These are phyloP conservation scores for Drosophila neutralis DNA, from an alignment of 2,888 invertebrate species.

Conservation along the genomic window DNA sequence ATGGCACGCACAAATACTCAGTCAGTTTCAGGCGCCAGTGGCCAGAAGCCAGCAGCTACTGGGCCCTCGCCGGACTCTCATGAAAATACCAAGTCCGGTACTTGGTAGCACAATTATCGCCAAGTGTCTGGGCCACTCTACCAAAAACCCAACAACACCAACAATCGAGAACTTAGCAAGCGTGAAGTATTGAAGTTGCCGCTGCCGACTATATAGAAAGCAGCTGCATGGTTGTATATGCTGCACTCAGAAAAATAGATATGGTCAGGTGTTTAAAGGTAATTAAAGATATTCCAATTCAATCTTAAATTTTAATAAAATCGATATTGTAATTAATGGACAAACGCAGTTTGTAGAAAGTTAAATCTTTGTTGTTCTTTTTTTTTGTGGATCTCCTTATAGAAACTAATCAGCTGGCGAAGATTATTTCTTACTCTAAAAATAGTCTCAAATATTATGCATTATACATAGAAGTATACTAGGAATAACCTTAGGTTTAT, in stretches of 20 bases:
- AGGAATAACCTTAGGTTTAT: neutral
- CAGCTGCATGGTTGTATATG: neutral
- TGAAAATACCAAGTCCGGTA: constrained; percentile 64
- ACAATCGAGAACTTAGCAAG: constrained; percentile 75
- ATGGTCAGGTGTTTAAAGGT: neutral
- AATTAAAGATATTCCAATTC: neutral
- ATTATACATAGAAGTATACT: neutral
- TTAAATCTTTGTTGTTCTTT: no score
- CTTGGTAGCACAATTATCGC: constrained; percentile 70
- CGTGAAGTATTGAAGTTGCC: constrained; percentile 76
- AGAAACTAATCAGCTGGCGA: neutral
- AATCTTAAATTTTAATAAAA: neutral
- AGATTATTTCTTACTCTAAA: neutral
- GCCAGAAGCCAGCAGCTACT: neutral
- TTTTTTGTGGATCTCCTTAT: neutral
- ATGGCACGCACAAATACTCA: constrained; percentile 79
- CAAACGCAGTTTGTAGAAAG: neutral
- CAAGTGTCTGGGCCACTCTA: constrained; percentile 57
- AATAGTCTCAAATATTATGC: neutral
- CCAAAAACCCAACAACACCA: constrained; percentile 27
- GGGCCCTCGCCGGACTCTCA: constrained; percentile 11
- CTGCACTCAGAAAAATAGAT: neutral
- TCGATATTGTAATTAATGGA: neutral
- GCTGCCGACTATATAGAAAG: constrained; percentile 7
- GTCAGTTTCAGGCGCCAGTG: constrained; percentile 47